Base-by-base conservation (phyloP, 2,113 vertebrate genomes). In the Chionis minor region DNA sequence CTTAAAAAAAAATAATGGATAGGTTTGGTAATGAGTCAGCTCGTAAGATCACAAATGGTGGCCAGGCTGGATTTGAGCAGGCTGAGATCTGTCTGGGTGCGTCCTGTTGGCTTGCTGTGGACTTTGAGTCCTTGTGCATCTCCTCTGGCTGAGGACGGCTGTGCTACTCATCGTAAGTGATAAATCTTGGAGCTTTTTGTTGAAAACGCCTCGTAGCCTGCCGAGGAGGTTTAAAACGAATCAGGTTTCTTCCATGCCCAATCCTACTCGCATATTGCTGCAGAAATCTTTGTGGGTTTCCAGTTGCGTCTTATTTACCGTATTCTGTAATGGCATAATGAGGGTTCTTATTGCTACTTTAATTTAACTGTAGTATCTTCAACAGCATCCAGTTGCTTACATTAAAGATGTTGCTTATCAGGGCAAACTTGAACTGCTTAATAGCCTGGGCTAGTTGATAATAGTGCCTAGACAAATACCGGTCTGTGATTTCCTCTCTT, bases 351-450 rank as follows among this genome's bases (percentile, higher is more conserved):
- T 92, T 94, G 81, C 89, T 80, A 38, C 81, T 82, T 83, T 84
- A 81, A 96, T 96, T 95, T 92, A 94, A 81, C 75, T 49, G 75
- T 56, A 44, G 51, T 63, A 54, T 96, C 81, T 96, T 66, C 93
- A 81, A 4, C 8, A 59, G 38, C 89, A 13, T 94, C 92, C 74
- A 90, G 66, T 70, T 77, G 81, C 47, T 93, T 90, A 12, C 0
- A 0, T 67, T 94, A 78, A 78, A 94, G 91, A 86, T 86, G 83
- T 79, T 59, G 84, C 96, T 96, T 96, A 96, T 96, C 95, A 92
- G 93, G 80, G 73, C 10, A 54, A 86, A 84, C 82, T 91, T 30
- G 61, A 96, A 44, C 81, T 81, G 47, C 55, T 93, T 96, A 94
- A 92, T 94, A 91, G 93, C 70, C 61, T 63, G 65, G 92, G 49